Percentiles rank a stretch among this genome's conserved stretches.
Conservation (phyloP, 2,888 invertebrate species). For the Acanthosepion pharaonis region DNA sequence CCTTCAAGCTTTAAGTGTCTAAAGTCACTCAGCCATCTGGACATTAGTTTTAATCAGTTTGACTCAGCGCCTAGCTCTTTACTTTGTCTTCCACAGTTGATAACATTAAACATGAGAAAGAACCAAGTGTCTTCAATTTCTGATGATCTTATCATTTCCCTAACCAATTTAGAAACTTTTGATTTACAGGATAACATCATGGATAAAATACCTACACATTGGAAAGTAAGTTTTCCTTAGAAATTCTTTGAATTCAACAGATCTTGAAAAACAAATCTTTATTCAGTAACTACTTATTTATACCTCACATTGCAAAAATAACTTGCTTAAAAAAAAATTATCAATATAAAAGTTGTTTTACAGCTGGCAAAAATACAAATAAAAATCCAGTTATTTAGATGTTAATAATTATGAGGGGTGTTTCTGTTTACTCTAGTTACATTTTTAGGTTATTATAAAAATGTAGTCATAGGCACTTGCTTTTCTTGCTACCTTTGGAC, state of each 20-base stretch:
- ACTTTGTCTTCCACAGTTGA: slow-evolving; percentile 59
- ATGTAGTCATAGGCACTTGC: no score
- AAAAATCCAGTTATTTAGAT: no score
- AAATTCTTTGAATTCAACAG: background rate
- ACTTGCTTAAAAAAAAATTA: no score
- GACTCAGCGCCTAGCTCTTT: slow-evolving; percentile 64
- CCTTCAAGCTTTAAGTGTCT: slow-evolving; percentile 62
- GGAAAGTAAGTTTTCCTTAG: slow-evolving; percentile 66
- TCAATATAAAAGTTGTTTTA: no score
- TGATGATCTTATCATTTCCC: slow-evolving; percentile 68
- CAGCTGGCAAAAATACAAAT: no score
- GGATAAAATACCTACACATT: slow-evolving; percentile 65
- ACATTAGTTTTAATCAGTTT: slow-evolving; percentile 68
- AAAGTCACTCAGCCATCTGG: slow-evolving; percentile 63
- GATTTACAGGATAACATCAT: slow-evolving; percentile 71
- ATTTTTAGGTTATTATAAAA: no score
- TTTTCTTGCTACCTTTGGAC: background rate
- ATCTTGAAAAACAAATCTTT: no score
- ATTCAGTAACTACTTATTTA: no score
- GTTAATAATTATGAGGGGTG: no score
- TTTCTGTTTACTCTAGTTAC: no score
- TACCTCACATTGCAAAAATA: no score
- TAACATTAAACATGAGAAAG: slow-evolving; percentile 61
- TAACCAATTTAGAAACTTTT: slow-evolving; percentile 67
- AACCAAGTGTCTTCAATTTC: slow-evolving; percentile 62